Percentiles rank a stretch among this genome's conserved stretches.
phyloP scores from a whole-genome alignment of 2,797 vertebrate genomes.

The Chaunax sp. region DNA sequence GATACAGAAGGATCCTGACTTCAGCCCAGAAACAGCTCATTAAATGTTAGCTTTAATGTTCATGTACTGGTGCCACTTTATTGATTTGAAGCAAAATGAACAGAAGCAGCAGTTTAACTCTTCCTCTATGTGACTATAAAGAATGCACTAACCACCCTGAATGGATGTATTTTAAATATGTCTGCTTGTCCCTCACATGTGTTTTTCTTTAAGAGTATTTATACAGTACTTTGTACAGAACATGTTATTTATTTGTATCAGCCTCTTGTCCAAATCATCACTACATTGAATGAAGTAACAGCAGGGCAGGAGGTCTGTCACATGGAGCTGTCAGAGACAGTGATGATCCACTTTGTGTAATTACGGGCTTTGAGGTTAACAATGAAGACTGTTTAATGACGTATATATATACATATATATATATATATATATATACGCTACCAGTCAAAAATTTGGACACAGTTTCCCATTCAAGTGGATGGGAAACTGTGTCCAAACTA shows the following conservation, averaged over 20 bases:
- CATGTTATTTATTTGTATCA: conserved; percentile 58
- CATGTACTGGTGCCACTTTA: conserved; percentile 69
- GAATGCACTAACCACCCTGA: conserved; percentile 64
- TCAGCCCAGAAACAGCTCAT: conserved; percentile 30
- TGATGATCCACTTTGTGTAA: conserved; percentile 8
- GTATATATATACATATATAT: conserved; percentile 1
- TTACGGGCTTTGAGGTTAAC: conserved; percentile 10
- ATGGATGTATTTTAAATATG: conserved; percentile 35
- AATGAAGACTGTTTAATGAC: conserved; percentile 8
- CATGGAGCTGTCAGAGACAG: conserved; percentile 35
- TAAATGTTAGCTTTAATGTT: conserved; percentile 49
- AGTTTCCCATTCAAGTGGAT: too few relatives aligned
- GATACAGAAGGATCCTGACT: too few relatives aligned
- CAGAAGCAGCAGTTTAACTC: conserved; percentile 39
- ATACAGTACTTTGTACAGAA: conserved; percentile 59
- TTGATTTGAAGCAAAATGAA: conserved; percentile 40
- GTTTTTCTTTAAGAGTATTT: conserved; percentile 56
- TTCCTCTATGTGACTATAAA: conserved; percentile 46
- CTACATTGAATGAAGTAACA: conserved; percentile 44
- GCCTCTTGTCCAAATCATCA: conserved; percentile 17
- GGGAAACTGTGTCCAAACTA: too few relatives aligned
- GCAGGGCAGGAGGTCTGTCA: conserved; percentile 15
- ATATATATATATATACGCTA: too few relatives aligned
- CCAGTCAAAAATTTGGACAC: too few relatives aligned
- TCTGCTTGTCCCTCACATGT: conserved; percentile 40